Conservation (phyloP, 1,140 invertebrate genomes). For the Drosophila rufa region DNA sequence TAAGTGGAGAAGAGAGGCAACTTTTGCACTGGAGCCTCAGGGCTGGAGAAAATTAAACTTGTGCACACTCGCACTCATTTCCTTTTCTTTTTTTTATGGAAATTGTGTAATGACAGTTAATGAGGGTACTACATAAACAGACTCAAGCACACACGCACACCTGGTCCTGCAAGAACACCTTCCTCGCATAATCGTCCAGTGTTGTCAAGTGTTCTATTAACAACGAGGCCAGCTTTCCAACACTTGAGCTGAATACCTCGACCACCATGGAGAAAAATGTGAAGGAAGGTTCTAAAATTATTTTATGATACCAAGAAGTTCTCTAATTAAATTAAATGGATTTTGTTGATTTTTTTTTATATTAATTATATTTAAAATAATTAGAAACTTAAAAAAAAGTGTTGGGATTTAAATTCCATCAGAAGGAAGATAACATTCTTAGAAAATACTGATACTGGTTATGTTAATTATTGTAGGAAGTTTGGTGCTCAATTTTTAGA, state of each 20-base stretch:
- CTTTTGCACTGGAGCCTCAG: slow-evolving; percentile 55
- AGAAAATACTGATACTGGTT: too few species aligned
- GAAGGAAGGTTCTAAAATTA: slow-evolving; percentile 2
- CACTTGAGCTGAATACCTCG: slow-evolving; percentile 62
- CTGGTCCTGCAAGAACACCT: not conserved
- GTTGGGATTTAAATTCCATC: too few species aligned
- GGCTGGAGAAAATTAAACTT: slow-evolving; percentile 50
- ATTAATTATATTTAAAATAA: too few species aligned
- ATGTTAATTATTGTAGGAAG: too few species aligned
- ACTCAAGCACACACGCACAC: slow-evolving; percentile 15
- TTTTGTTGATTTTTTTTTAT: too few species aligned
- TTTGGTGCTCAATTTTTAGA: too few species aligned
- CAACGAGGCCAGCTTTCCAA: slow-evolving; percentile 62
- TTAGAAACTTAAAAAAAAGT: too few species aligned
- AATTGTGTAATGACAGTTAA: slow-evolving; percentile 83
- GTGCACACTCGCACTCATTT: slow-evolving; percentile 20
- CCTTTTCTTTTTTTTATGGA: slow-evolving; percentile 69
- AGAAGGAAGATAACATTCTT: too few species aligned
- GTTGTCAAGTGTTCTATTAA: slow-evolving; percentile 80
- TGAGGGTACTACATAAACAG: slow-evolving; percentile 73
- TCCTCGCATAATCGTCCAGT: slow-evolving; percentile 71
- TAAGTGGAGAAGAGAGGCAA: slow-evolving; percentile 32
- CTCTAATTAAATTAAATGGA: not conserved
- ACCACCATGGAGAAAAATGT: slow-evolving; percentile 14
- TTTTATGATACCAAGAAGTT: not conserved